A percentile compares a stretch with the other conserved stretches of the same genome.
Evolutionary conservation across 1,140 invertebrate genomes (phyloP).

Genomic region (Drosophila leontia): DNA sequence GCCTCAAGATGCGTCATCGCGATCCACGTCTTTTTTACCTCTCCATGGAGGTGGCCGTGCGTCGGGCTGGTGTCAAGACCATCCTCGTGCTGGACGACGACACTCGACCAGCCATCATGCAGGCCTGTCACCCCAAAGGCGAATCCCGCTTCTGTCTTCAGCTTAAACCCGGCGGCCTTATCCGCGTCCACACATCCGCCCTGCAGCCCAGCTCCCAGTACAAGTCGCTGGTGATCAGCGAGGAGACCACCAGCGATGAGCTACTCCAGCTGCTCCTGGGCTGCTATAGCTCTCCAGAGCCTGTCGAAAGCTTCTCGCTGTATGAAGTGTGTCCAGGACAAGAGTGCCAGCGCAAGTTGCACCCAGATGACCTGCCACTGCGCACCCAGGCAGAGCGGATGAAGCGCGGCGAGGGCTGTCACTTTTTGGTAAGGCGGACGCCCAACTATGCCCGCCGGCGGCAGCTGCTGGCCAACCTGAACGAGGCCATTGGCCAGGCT

Average conservation of each 20-base stretch:
- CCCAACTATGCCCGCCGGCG: conserved; percentile 87
- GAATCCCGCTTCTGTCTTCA: conserved; percentile 96
- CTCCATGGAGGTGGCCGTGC: conserved; percentile 96
- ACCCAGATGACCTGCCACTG: conserved; percentile 94
- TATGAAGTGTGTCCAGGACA: conserved; percentile 92
- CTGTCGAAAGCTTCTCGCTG: conserved; percentile 93
- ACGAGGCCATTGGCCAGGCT: conserved; percentile 65
- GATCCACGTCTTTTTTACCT: conserved; percentile 97
- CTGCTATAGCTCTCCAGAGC: conserved; percentile 93
- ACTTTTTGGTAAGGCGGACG: conserved; percentile 92
- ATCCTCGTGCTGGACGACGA: conserved; percentile 94
- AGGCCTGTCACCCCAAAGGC: conserved; percentile 95
- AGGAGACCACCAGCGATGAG: conserved; percentile 95
- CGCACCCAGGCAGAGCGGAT: conserved; percentile 92
- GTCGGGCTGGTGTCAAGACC: conserved; percentile 91
- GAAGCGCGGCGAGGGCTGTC: conserved; percentile 87
- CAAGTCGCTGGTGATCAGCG: conserved; percentile 95
- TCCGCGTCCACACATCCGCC: conserved; percentile 95
- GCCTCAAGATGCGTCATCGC: conserved; percentile 92
- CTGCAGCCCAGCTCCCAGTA: conserved; percentile 96
- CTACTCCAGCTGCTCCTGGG: conserved; percentile 93
- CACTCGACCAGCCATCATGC: conserved; percentile 93
- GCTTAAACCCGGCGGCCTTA: conserved; percentile 92
- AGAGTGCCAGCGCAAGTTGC: conserved; percentile 94
- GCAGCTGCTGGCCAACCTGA: conserved; percentile 74